phyloP scores from a whole-genome alignment of 2,797 vertebrate species.

The Macroramphosus scolopax region DNA sequence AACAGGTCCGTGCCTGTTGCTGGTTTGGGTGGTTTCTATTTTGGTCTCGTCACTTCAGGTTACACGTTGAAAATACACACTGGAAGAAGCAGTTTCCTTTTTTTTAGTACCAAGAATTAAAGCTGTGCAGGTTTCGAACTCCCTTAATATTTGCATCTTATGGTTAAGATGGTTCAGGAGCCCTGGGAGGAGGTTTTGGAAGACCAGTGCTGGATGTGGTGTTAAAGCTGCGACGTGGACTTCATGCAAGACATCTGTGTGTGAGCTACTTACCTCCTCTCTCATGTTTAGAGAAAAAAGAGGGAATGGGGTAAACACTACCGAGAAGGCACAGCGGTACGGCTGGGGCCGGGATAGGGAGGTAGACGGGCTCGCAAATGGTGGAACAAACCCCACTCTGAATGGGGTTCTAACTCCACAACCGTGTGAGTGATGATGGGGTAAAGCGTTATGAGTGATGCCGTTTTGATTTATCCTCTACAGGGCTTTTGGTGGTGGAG shows the following conservation, averaged over 20 bases:
- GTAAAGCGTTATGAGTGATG: slow-evolving; percentile 34
- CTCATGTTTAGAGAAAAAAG: slow-evolving; percentile 57
- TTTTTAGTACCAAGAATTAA: no score
- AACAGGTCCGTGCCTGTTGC: slow-evolving; percentile 47
- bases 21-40: slow-evolving; percentile 59
- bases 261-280: slow-evolving; percentile 55
- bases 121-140: no score
- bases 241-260: slow-evolving; percentile 50
- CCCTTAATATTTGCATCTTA: no score
- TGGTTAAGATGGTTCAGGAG: no score
- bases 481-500: no score
- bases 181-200: not conserved
- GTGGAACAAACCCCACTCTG: slow-evolving; percentile 26
- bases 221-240: slow-evolving; percentile 10
- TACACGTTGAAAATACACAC: no score
- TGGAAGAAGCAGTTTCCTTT: no score
- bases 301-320: slow-evolving; percentile 22
- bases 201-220: slow-evolving; percentile 5
- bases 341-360: slow-evolving; percentile 12
- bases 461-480: slow-evolving; percentile 28
- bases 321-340: slow-evolving; percentile 8
- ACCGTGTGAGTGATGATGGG: slow-evolving; percentile 41
- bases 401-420: slow-evolving; percentile 16
- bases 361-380: slow-evolving; percentile 8
- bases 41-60: slow-evolving; percentile 41